Evolutionary conservation across 2,113 vertebrate genomes (phyloP), one percentile per base, ranked within the genome.

Genomic region (Larimichthys polyactis): DNA sequence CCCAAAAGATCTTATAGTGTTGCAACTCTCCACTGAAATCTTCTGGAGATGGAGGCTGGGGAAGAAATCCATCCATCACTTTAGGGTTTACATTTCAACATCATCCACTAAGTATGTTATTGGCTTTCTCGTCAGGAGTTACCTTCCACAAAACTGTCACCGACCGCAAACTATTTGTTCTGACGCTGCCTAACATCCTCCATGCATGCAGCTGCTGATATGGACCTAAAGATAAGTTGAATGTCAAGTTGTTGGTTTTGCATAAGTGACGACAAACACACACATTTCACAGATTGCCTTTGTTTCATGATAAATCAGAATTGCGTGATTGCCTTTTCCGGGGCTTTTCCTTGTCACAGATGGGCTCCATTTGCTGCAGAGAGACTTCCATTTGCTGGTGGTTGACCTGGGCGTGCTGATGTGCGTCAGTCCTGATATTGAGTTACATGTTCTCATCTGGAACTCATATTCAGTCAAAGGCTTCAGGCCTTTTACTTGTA

Each of bases 61-160:
- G 27, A 77, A 29, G 22, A 84, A 58, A 11, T 66, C 14, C 15
- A 40, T 17, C 11, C 1, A 60, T 68, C 58, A 71, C 36, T 58
- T 22, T 3, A 64, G 22, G 29, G 76, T 66, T 4, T 44, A 14
- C 1, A 11, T 57, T 43, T 48, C 11, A 1, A 57, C 17, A 71
- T 68, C 16, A 60, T 43, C 57, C 46, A 51, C 4, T 17, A 17
- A 24, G 5, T 36, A 5, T 2, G 20, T 69, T 55, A 32, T 22
- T 16, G 3, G 22, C 9, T 40, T 14, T 59, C 1, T 22, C 43
- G 16, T n/a, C 20, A 49, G 46, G 48, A 24, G 59, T 52, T 91
- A 96, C 95, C 94, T 96, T 94, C 95, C 95, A 96, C 16, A 96
- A 72, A 69, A 95, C 87, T 0, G 82, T 94, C 63, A 95, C 86